phyloP scores from a whole-genome alignment of 2,113 vertebrate species.

The Rhinopithecus roxellana region DNA sequence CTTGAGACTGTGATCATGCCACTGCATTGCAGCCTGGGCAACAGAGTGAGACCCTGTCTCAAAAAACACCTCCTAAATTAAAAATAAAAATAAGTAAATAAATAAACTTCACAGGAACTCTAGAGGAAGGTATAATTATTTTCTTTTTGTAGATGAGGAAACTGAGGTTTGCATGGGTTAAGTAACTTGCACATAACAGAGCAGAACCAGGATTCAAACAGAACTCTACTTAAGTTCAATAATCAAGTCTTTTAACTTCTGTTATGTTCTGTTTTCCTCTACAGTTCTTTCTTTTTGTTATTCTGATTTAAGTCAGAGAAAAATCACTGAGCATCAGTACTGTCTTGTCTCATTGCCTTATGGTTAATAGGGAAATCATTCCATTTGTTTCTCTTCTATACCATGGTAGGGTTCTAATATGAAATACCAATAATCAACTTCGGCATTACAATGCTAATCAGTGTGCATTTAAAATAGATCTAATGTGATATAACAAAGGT shows the following conservation, averaged over 20 bases:
- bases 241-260: not conserved
- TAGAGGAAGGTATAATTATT: not conserved
- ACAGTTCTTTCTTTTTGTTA: not conserved
- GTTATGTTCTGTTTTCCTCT: not conserved
- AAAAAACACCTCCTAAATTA: too few relatives aligned
- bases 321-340: not conserved
- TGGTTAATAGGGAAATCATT: not conserved
- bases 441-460: not conserved
- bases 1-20: too few relatives aligned
- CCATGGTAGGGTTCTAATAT: not conserved
- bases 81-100: too few relatives aligned
- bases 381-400: not conserved
- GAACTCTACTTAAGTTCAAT: not conserved
- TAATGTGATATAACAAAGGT: not conserved
- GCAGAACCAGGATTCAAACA: not conserved
- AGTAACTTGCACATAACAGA: not conserved
- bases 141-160: not conserved
- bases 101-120: not conserved
- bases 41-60: too few relatives aligned
- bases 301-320: not conserved
- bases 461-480: constrained; percentile 17
- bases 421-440: not conserved
- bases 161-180: not conserved
- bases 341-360: not conserved
- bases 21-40: too few relatives aligned